Conservation (phyloP, 2,797 vertebrate species). For the Champsocephalus esox region DNA sequence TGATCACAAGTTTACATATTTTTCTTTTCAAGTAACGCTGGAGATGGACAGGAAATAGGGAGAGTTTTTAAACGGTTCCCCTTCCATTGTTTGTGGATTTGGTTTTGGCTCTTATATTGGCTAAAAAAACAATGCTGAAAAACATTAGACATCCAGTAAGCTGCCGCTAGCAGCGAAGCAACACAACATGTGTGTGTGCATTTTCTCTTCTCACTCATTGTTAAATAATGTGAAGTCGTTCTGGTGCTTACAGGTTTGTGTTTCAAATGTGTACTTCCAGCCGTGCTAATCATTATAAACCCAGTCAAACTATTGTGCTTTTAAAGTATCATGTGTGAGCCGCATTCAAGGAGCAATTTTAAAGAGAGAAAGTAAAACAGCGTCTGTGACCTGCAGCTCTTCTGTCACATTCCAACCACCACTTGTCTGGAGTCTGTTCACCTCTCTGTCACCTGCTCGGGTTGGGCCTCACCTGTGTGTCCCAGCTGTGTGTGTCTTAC, state of each 20-base stretch:
- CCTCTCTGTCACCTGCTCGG: conserved; percentile 48
- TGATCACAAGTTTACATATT: background rate
- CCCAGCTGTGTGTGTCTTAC: conserved; percentile 61
- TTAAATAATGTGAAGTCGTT: conserved; percentile 7
- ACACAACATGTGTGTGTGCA: conserved; percentile 13
- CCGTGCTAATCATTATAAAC: background rate
- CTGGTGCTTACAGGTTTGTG: background rate
- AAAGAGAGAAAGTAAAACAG: conserved; percentile 19
- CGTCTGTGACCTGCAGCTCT: conserved; percentile 35
- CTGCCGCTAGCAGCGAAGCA: background rate
- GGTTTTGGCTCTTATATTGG: background rate
- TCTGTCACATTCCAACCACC: conserved; percentile 42
- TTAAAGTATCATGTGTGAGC: conserved; percentile 2
- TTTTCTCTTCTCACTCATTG: conserved; percentile 12
- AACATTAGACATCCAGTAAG: background rate
- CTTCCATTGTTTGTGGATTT: background rate
- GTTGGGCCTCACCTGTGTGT: conserved; percentile 64
- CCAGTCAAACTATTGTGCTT: background rate
- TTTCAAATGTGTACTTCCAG: background rate
- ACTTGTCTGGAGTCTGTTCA: conserved; percentile 36
- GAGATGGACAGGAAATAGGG: no score
- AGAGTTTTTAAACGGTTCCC: background rate
- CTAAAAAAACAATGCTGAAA: conserved; percentile 1
- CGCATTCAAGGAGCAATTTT: conserved; percentile 4
- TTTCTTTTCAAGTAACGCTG: no score